Base-by-base conservation (phyloP, 2,113 vertebrate species). In the Elanus axillaris region DNA sequence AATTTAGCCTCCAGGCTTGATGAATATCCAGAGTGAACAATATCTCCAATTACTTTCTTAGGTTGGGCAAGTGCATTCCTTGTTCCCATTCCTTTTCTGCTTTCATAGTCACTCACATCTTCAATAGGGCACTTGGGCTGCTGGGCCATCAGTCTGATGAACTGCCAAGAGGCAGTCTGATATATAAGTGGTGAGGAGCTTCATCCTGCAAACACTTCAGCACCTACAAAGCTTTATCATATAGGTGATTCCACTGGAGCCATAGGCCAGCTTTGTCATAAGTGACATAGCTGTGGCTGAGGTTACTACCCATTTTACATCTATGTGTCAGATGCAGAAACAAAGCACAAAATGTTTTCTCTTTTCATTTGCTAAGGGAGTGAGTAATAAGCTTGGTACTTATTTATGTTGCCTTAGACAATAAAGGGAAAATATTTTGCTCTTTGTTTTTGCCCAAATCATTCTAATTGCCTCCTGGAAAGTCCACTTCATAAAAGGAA, bases 31-130 rank as follows among this genome's bases (percentile, higher is more conserved):
- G 71, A 88, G 45, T 17, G 95, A 96, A 96, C 96, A 96, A 90
- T 96, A 96, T 96, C 92, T 88, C 93, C 90, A 90, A 95, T 92
- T 97, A 94, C 95, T 95, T 91, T 80, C 92, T 88, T 83, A 90
- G 90, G 93, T 52, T 92, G 82, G 90, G 79, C 95, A 90, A 95
- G 88, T 74, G 92, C 95, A 92, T 96, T 95, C 88, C 95, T 93
- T 34, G 18, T 31, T 92, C 63, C 87, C 67, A 15, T 82, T 93
- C 84, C 93, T 88, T 87, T 68, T 56, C 91, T 93, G 76, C 73
- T 89, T 86, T 94, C 88, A 8, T 19, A 69, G 87, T 40, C 78
- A 78, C 88, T 93, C 92, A 92, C 93, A 90, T 88, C 94, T 96
- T 94, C 80, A 64, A 68, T 47, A 52, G 91, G 89, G 89, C 84